Percentiles rank a stretch among this genome's conserved stretches.
phyloP scores from a whole-genome alignment of 2,888 invertebrate species.

The Lepetodrilus schrolli region DNA sequence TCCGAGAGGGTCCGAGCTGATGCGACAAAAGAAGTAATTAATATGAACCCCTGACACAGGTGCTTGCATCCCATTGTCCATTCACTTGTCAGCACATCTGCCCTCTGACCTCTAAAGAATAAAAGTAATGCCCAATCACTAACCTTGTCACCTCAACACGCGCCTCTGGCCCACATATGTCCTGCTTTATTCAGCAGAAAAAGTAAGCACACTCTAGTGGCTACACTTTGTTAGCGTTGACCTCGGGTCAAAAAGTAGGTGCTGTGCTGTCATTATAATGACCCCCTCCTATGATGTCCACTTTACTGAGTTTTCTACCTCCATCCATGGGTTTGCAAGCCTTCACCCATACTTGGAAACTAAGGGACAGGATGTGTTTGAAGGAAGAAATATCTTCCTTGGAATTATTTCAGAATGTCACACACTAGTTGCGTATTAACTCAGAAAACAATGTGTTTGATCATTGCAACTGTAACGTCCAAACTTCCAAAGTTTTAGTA shows the following conservation, averaged over 20 bases:
- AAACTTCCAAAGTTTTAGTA: too few relatives aligned
- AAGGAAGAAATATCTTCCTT: too few relatives aligned
- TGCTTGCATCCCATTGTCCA: conserved; percentile 15
- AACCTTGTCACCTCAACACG: conserved; percentile 25
- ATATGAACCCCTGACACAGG: conserved; percentile 19
- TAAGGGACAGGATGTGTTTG: too few relatives aligned
- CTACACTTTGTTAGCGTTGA: neutral
- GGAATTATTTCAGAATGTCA: too few relatives aligned
- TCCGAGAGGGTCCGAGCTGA: neutral
- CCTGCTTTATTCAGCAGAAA: conserved; percentile 8
- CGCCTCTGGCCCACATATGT: conserved; percentile 7
- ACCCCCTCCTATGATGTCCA: neutral
- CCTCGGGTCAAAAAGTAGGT: conserved; percentile 14
- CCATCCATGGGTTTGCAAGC: too few relatives aligned
- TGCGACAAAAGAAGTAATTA: conserved; percentile 20
- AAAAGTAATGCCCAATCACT: conserved; percentile 12
- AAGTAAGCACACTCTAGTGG: neutral
- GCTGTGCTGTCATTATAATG: neutral
- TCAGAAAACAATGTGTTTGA: too few relatives aligned
- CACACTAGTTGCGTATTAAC: too few relatives aligned
- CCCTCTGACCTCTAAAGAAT: conserved; percentile 28
- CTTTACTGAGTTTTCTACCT: neutral
- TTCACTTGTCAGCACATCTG: conserved; percentile 26
- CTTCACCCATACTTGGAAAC: too few relatives aligned
- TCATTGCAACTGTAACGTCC: too few relatives aligned